Evolutionary conservation across 2,888 invertebrate genomes (phyloP).

Genomic region (Dascillus cervinus): DNA sequence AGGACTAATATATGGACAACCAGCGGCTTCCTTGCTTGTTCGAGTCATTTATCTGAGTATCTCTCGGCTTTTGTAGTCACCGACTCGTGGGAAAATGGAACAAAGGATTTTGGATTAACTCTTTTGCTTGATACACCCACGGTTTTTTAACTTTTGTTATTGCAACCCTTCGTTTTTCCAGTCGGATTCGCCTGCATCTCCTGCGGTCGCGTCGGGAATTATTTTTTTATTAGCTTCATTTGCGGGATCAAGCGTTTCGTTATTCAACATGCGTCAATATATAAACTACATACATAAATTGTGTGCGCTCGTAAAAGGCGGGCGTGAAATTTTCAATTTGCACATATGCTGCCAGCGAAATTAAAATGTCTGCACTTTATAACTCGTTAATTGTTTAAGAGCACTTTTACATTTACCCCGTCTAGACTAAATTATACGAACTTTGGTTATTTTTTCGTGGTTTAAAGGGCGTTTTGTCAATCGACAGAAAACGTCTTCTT

Average conservation of each 20-base stretch:
- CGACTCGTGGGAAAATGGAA: conserved; percentile 20
- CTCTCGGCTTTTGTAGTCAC: conserved; percentile 17
- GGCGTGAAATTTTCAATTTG: conserved; percentile 11
- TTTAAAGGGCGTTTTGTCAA: no score
- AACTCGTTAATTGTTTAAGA: conserved; percentile 5
- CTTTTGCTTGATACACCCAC: background rate
- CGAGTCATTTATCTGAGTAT: conserved; percentile 17
- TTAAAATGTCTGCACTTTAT: conserved; percentile 8
- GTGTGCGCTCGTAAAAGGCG: conserved; percentile 8
- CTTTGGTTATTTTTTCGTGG: no score
- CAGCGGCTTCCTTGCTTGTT: conserved; percentile 10
- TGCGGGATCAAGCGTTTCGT: no score
- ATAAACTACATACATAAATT: no score
- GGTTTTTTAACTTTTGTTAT: background rate
- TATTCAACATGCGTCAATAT: no score
- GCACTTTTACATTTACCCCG: background rate
- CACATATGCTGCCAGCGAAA: conserved; percentile 10
- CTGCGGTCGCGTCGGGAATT: no score
- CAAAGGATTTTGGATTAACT: conserved; percentile 10
- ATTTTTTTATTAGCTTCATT: no score
- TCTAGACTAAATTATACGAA: no score
- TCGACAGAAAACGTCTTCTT: no score
- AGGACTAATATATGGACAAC: conserved; percentile 11
- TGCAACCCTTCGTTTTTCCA: background rate
- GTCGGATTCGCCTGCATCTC: no score